Evolutionary conservation across 2,113 vertebrate species (phyloP), one percentile per base, ranked within the genome.

Genomic region (Caranx ignobilis): DNA sequence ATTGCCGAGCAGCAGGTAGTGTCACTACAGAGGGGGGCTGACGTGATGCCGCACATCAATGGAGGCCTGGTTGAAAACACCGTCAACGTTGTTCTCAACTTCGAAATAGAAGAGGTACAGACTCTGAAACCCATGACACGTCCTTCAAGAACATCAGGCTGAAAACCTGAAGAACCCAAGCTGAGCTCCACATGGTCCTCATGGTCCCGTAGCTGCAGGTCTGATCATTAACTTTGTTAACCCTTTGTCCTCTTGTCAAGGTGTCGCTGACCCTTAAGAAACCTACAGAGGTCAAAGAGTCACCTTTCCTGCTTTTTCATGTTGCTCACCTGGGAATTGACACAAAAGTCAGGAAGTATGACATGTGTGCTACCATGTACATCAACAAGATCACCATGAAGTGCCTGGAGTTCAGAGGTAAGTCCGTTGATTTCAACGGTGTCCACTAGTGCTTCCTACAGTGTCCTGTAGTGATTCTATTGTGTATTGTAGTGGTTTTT

Each of bases 41-140:
- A 19, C 1, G 77, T 7, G 35, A 12, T 12, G 4, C n/a, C 37
- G 0, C 0, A 74, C 11, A 64, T 50, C 50, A 87, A 77, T 5
- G 84, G 74, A 43, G 80, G 1, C 10, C 52, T 56, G 31, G 69
- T 65, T 21, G 94, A 96, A 71, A 96, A 97, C 77, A 63, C 89
- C 4, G 57, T 96, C 84, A 97, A 94, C 41, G 56, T 99, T 61
- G 93, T 97, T 0, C 94, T 99, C 39, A 95, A 96, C 85, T 97
- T 99, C 91, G 96, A 98, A 95, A 96, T 99, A 68, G 96, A 95
- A 91, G 94, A 98, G 96, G 98, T 99, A 48, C 11, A 48, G 84
- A 16, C 43, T 5, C 12, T 52, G 21, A 3, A 7, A 21, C 16
- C 5, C 50, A 18, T n/a, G 8, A 52, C 18, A 37, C 7, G 39